Evolutionary conservation across 53 echinoderm and acorn worm species (phyloP).

Genomic region (Crossaster papposus): DNA sequence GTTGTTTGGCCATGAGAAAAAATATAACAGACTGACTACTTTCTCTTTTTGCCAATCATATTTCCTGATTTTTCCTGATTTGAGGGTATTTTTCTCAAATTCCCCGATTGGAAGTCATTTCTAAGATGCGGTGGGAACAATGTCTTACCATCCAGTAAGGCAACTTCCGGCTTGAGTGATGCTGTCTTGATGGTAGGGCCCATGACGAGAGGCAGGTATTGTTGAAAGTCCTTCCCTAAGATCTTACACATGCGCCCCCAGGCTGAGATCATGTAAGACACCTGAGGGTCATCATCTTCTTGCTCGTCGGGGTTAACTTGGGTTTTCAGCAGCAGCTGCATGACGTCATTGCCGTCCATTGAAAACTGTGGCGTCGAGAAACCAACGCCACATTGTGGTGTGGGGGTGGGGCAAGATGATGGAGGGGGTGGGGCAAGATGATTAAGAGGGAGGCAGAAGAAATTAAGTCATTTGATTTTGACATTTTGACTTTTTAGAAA

Average conservation of each 20-base stretch:
- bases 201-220: slow-evolving; percentile 97
- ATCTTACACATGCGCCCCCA: slow-evolving; percentile 99
- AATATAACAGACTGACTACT: too few species aligned
- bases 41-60: too few species aligned
- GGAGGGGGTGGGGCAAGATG: too few species aligned
- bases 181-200: slow-evolving; percentile 93
- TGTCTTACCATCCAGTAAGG: slow-evolving; percentile 94
- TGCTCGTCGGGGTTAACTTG: slow-evolving; percentile 85
- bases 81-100: too few species aligned
- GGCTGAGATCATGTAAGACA: slow-evolving; percentile 98
- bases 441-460: too few species aligned
- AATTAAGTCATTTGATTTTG: too few species aligned
- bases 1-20: too few species aligned
- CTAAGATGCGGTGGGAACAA: too few species aligned
- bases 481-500: too few species aligned
- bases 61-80: too few species aligned
- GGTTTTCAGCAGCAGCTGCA: slow-evolving; percentile 93
- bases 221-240: slow-evolving; percentile 85
- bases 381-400: neutral
- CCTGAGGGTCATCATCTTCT: slow-evolving; percentile 97
- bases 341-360: slow-evolving; percentile 91
- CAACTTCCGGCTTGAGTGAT: slow-evolving; percentile 93
- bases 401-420: too few species aligned
- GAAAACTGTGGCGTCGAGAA: slow-evolving; percentile 65
- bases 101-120: too few species aligned